Percentiles rank a stretch among this genome's conserved stretches.
Conservation (phyloP, 1,140 invertebrate species). For the Heliconius melpomene region DNA sequence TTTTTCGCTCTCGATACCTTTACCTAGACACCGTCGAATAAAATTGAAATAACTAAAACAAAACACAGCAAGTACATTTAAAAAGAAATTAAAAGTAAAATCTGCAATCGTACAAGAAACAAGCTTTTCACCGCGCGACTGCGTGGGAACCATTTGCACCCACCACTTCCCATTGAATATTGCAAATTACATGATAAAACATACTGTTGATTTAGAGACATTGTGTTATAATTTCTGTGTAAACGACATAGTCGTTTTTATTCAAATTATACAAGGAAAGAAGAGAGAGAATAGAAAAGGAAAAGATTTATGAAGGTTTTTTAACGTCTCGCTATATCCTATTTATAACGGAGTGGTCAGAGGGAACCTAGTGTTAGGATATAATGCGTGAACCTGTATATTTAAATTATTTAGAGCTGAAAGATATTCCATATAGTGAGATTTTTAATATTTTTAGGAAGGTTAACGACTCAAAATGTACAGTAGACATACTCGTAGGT, state of each 20-base stretch:
- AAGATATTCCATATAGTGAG: too few relatives aligned
- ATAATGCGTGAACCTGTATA: too few relatives aligned
- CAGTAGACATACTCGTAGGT: not conserved
- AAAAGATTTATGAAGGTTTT: not conserved
- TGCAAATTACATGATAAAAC: conserved; percentile 27
- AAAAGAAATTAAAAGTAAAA: conserved; percentile 14
- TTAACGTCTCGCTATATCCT: too few relatives aligned
- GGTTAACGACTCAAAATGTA: not conserved
- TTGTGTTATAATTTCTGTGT: not conserved
- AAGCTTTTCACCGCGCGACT: conserved; percentile 27
- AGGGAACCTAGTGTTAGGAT: too few relatives aligned
- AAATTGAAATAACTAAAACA: not conserved
- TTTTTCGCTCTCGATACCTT: too few relatives aligned
- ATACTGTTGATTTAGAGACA: conserved; percentile 16
- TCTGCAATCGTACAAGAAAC: conserved; percentile 15
- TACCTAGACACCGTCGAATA: too few relatives aligned
- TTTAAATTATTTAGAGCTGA: not conserved
- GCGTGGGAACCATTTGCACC: conserved; percentile 25
- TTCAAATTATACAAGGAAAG: not conserved
- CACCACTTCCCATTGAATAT: conserved; percentile 28
- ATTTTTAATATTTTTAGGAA: not conserved
- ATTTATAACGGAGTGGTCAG: too few relatives aligned
- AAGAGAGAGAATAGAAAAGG: not conserved
- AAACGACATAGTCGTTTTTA: conserved; percentile 7
- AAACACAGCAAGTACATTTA: not conserved